Base-by-base conservation (phyloP, 2,113 vertebrate genomes). In the Nicator chloris region DNA sequence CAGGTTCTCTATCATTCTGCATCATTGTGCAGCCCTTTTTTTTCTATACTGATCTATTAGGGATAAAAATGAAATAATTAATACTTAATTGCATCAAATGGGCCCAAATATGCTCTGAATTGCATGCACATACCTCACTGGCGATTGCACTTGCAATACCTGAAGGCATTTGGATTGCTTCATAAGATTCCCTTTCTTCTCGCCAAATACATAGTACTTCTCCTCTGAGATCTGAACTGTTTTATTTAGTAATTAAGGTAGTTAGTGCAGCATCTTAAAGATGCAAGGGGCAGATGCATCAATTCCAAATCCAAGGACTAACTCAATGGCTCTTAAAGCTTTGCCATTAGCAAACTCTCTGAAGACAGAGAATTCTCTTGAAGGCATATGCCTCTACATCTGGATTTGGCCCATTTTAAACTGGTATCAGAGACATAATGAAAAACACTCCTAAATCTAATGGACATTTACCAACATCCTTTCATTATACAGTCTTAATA, bases 161-260 rank as follows among this genome's bases (percentile, higher is more conserved):
- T 96, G 76, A 88, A 95, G 88, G 60, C 65, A 94, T 88, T 96
- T 86, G 87, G 47, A 93, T 78, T 83, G 56, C 51, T 90, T 81
- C 79, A 49, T 66, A 63, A 90, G 82, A 93, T 64, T 94, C 75
- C 39, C 64, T 86, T 81, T 92, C 79, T 79, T 92, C 92, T 70
- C 3, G 28, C 86, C 92, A 88, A 60, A 88, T 22, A 86, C 51
- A 81, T 17, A 78, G 60, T 63, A 93, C 13, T 83, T 88, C 47
- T 82, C 84, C 91, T 90, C 80, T 71, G 90, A 93, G 94, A 96
- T 60, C 31, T 65, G 56, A 92, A 86, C 44, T 83, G 56, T 80
- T 94, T 93, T 95, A 82, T 88, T 93, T 97, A 95, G 88, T 90
- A 96, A 96, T 95, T 93, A 96, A 93, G 88, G 88, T 79, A 82